Conservation (phyloP, 2,113 vertebrate genomes). For the Chaetorhynchus papuensis region DNA sequence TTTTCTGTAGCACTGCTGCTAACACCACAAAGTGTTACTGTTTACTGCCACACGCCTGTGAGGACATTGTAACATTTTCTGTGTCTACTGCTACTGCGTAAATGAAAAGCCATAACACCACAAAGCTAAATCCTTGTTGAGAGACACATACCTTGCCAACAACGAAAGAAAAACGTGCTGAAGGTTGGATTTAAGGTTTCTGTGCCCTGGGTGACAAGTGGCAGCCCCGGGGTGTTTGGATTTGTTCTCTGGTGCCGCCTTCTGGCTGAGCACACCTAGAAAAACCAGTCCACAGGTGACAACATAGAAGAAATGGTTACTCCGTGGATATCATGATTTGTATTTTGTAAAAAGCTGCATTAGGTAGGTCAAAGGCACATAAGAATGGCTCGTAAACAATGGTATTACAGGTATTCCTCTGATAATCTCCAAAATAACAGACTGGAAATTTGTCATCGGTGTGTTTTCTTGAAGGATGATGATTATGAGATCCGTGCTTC, state of each 20-base stretch:
- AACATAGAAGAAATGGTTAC: not conserved
- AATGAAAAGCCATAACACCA: not conserved
- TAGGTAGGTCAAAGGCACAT: not conserved
- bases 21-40: not conserved
- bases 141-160: not conserved
- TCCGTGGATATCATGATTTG: not conserved
- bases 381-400: not conserved
- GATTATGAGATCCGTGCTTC: not conserved
- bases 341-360: not conserved
- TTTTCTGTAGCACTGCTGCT: not conserved
- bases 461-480: not conserved
- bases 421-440: not conserved
- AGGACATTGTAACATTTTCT: not conserved
- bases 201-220: not conserved
- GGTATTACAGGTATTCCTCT: not conserved
- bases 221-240: not conserved
- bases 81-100: not conserved
- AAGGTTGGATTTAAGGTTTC: not conserved
- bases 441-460: fast-evolving
- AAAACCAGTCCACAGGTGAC: not conserved
- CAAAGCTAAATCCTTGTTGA: not conserved
- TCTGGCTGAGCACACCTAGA: not conserved
- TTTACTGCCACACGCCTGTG: not conserved
- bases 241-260: not conserved
- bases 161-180: not conserved